Conservation (phyloP, 2,113 vertebrate species). For the Rhegmatorhina hoffmannsi region DNA sequence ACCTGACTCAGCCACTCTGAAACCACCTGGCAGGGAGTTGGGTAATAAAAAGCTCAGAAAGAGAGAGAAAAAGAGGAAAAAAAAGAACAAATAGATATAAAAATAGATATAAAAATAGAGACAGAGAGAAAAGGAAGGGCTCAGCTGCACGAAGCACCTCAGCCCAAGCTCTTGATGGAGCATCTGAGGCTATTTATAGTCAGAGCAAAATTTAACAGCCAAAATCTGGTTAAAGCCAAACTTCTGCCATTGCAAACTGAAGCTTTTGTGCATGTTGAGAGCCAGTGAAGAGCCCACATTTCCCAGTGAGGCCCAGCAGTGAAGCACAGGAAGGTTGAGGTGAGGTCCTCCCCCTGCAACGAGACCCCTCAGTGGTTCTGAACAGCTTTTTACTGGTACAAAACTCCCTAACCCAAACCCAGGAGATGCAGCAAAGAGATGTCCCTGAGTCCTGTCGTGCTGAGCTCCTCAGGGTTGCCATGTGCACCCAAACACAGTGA, state of each 20-base stretch:
- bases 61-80: neutral
- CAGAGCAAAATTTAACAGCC: neutral
- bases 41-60: neutral
- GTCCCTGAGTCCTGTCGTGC: neutral
- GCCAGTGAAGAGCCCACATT: too few relatives aligned
- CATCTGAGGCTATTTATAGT: neutral
- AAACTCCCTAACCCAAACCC: neutral
- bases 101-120: neutral
- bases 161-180: neutral
- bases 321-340: neutral
- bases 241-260: neutral
- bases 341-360: neutral
- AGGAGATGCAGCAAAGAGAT: neutral
- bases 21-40: neutral
- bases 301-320: neutral
- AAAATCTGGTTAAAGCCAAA: neutral
- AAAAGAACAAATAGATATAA: too few relatives aligned
- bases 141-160: neutral
- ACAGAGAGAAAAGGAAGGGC: neutral
- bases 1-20: neutral
- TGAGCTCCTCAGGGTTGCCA: neutral
- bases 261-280: neutral
- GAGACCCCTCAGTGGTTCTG: accelerated
- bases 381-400: neutral
- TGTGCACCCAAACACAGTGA: neutral